These are phyloP conservation scores for Peromyscus polionotus DNA, from an alignment of 2,113 vertebrate species.

Conservation along the genomic window DNA sequence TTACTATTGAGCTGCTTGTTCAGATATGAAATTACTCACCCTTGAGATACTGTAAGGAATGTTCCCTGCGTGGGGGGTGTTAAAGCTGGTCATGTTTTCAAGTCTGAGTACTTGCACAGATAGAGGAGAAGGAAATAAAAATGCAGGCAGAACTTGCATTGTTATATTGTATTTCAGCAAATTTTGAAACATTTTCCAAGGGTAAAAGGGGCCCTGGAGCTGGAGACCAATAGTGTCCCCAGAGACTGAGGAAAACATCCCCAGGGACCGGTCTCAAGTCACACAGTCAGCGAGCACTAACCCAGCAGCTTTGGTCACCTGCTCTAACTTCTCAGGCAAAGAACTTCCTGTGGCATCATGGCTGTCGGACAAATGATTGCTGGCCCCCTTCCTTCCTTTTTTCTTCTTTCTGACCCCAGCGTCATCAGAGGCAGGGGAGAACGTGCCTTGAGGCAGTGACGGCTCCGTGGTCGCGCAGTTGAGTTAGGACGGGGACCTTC, in stretches of 20 bases:
- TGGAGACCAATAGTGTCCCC: not conserved
- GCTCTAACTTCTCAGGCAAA: too few species aligned
- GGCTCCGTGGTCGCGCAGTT: not conserved
- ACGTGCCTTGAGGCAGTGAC: too few species aligned
- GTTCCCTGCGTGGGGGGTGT: not conserved
- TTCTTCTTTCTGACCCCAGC: not conserved
- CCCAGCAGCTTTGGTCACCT: not conserved
- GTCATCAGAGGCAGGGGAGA: not conserved
- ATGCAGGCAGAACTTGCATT: not conserved
- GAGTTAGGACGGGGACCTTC: not conserved
- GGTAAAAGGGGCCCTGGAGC: not conserved
- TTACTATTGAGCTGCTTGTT: not conserved
- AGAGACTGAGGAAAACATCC: not conserved
- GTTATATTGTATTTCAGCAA: not conserved
- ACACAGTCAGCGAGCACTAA: not conserved
- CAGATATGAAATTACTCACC: not conserved
- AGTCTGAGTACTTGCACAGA: not conserved
- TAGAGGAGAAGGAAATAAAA: not conserved
- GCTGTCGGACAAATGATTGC: not conserved
- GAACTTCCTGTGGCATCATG: not conserved
- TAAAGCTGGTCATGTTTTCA: not conserved
- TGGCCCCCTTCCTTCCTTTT: not conserved
- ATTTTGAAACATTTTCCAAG: not conserved
- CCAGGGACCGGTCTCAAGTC: fast-evolving
- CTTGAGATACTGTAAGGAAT: not conserved